phyloP scores from a whole-genome alignment of 2,113 vertebrate genomes.

The Gnathonemus longibarbis region DNA sequence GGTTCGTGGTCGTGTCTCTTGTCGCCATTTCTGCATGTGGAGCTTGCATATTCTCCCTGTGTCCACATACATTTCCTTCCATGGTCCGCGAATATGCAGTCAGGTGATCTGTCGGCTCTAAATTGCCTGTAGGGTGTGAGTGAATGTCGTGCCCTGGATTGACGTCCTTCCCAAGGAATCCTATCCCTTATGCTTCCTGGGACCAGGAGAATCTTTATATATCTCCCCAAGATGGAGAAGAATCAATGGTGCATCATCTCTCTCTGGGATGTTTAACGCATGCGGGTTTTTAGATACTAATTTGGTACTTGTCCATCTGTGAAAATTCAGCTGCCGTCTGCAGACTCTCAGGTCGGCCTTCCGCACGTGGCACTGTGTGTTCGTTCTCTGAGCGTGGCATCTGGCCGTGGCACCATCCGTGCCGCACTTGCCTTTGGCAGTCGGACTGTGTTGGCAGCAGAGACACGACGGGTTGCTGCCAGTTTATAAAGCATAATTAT shows the following conservation, averaged over 20 bases:
- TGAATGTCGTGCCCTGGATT: neutral
- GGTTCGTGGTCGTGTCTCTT: neutral
- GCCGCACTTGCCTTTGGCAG: conserved; percentile 11
- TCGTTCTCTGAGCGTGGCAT: neutral
- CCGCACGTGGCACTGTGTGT: neutral
- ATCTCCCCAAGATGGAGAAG: neutral
- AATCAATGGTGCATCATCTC: neutral
- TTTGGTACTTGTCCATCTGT: neutral
- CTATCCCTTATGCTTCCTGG: neutral
- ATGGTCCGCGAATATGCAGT: neutral
- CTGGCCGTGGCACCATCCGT: neutral
- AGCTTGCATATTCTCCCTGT: neutral
- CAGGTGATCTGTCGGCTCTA: neutral
- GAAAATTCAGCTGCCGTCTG: neutral
- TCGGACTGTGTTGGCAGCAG: neutral
- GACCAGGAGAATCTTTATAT: neutral
- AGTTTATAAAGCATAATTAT: neutral
- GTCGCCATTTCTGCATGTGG: neutral
- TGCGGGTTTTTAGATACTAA: neutral
- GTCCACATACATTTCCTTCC: neutral
- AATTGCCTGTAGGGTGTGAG: neutral
- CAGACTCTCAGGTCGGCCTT: neutral
- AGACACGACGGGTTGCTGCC: neutral
- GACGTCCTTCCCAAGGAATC: neutral
- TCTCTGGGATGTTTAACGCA: neutral